Base-by-base conservation (phyloP, 2,888 invertebrate genomes). In the Diarsia brunnea region DNA sequence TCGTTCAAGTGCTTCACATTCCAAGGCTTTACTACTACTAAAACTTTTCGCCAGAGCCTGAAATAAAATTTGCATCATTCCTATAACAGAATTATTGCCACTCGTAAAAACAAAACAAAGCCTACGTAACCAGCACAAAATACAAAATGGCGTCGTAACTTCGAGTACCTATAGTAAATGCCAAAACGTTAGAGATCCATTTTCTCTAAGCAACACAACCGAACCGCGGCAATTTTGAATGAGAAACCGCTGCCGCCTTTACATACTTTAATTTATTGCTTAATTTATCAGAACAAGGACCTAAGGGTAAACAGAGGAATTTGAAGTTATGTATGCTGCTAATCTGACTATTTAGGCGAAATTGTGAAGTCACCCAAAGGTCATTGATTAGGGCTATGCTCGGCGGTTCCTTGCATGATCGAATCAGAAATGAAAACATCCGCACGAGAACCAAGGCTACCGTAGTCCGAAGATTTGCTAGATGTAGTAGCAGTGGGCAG, bases 181-280 rank as follows among this genome's bases (percentile, higher is more conserved):
- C 45, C 77, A 74, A 67, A 73, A 79, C 73, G 82, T 87, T 81
- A 73, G 70, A 68, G 78, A 84, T 78, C 86, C 85, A 82, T 89
- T 91, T 87, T 87, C 88, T 73, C 78, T 78, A 63, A 79, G 78
- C 75, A 72, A 84, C 86, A 81, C 69, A 86, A 84, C 88, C 80
- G 81, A 75, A 84, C 85, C 81, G 80, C 84, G 84, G 90, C 89
- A 91, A 90, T 92, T 92, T 91, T 88, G 87, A 91, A 91, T 91
- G 90, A 93, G 91, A 92, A 91, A 91, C 89, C 89, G 86, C 86
- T 76, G 70, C 75, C 78, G 88, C 89, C 83, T 86, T 84, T 86
- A 89, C 88, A 86, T 88, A 86, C 80, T 80, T 85, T 92, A 92
- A 94, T 94, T 94, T 93, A 94, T 94, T 78, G 91, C 90, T 90